These are phyloP conservation scores for Cephus pulcher DNA, from an alignment of 2,888 invertebrate species.

Conservation along the genomic window DNA sequence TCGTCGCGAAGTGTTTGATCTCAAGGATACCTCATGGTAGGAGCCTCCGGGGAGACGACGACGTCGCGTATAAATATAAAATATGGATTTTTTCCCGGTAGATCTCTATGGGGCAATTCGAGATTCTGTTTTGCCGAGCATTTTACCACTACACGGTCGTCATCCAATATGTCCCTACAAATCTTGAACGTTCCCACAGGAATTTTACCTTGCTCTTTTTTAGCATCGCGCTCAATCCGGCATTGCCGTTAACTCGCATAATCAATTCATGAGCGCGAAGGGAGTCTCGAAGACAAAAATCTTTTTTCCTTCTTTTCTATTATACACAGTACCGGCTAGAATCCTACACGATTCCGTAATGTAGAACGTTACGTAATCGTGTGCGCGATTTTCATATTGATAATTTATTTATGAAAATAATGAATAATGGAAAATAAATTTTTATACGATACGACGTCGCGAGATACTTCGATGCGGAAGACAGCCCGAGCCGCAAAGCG, in stretches of 20 bases:
- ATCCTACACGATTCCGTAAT: background rate
- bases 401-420: background rate
- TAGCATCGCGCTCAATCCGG: background rate
- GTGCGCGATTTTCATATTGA: no score
- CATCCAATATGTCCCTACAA: background rate
- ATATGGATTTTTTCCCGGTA: background rate
- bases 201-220: background rate
- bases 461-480: background rate
- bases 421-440: no score
- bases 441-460: no score
- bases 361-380: background rate
- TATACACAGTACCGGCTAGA: background rate
- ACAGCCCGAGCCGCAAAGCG: background rate
- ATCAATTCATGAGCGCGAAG: background rate
- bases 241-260: background rate
- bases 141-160: background rate
- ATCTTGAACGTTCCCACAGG: background rate
- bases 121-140: background rate
- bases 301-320: background rate
- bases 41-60: background rate
- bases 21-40: background rate
- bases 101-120: conserved; percentile 2
- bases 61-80: conserved; percentile 5
- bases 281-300: background rate
- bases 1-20: conserved; percentile 4